Base-by-base conservation (phyloP, 2,888 invertebrate genomes). In the Drosophila kanekoi region DNA sequence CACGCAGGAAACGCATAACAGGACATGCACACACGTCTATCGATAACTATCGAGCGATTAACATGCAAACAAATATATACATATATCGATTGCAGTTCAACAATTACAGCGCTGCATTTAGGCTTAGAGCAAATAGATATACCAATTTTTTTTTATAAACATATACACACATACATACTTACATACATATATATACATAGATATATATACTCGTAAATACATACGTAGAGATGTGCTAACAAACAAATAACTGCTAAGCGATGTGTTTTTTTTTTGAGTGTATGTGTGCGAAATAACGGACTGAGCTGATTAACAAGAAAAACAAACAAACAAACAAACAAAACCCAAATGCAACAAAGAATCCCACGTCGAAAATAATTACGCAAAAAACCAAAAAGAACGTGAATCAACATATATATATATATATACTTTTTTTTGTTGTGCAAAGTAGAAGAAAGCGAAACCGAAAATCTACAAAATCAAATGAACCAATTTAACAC, bases 291-390 rank as follows among this genome's bases (percentile, higher is more conserved):
- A 11, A 52, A 62, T 51, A 59, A 60, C 49, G 63, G 64, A 56
- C 62, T 72, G 69, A 70, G 58, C 47, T 60, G 44, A n/a, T 59
- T 58, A 20, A 59, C n/a, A n/a, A n/a, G n/a, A n/a, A n/a, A n/a
- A n/a, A n/a, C n/a, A n/a, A n/a, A n/a, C n/a, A 40, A 57, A 38
- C 1, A 18, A 20, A 2, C 9, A 48, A 11, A 33, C 2, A 57
- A 60, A 59, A 52, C 47, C 14, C 41, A 74, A 74, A 65, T 44
- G 37, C 53, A 62, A 66, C 56, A 33, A 60, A 41, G 54, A 62
- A 41, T 16, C 59, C 65, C 13, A 8, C 38, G 38, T 40, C 14
- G 23, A 41, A 18, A 33, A 18, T 16, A 40, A 52, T 9, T n/a
- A 20, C 20, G n/a, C 20, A 53, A 43, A 59, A 23, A 11, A 43